These are phyloP conservation scores for Forbesichthys agassizii DNA, from an alignment of 2,113 vertebrate genomes.

Conservation along the genomic window DNA sequence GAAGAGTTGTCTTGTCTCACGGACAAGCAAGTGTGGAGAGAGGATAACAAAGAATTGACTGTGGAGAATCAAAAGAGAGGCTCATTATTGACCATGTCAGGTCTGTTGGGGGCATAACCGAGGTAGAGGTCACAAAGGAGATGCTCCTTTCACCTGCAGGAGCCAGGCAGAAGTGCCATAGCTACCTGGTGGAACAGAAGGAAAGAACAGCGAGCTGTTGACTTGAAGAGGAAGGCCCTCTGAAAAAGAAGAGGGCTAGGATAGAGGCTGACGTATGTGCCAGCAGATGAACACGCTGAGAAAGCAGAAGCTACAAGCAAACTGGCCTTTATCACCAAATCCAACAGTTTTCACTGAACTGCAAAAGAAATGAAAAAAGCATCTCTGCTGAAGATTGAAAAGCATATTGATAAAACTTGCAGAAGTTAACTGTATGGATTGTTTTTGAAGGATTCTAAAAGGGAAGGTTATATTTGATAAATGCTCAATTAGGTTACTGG, in stretches of 20 bases:
- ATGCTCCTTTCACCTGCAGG: too few species aligned
- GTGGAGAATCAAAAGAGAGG: not conserved
- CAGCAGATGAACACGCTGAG: constrained; percentile 26
- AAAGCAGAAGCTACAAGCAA: constrained; percentile 21
- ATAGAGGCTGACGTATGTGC: constrained; percentile 16
- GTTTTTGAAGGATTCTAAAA: too few species aligned
- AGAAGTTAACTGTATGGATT: not conserved
- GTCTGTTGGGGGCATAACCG: too few species aligned
- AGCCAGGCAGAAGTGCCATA: not conserved
- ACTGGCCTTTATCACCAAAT: not conserved
- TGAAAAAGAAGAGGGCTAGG: constrained; percentile 31
- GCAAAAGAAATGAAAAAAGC: constrained; percentile 32
- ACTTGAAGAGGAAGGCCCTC: not conserved
- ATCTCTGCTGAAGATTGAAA: constrained; percentile 28
- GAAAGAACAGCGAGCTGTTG: not conserved
- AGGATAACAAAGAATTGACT: not conserved
- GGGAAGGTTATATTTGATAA: too few species aligned
- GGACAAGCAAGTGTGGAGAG: too few species aligned
- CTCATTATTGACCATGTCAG: not conserved
- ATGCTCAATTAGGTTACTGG: too few species aligned
- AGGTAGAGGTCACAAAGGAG: too few species aligned
- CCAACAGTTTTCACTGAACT: constrained; percentile 20
- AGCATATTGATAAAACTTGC: not conserved
- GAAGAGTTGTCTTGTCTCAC: too few species aligned
- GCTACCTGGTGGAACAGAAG: not conserved